Evolutionary conservation across 2,113 vertebrate species (phyloP), one percentile per base, ranked within the genome.

Genomic region (Pardalotus punctatus): DNA sequence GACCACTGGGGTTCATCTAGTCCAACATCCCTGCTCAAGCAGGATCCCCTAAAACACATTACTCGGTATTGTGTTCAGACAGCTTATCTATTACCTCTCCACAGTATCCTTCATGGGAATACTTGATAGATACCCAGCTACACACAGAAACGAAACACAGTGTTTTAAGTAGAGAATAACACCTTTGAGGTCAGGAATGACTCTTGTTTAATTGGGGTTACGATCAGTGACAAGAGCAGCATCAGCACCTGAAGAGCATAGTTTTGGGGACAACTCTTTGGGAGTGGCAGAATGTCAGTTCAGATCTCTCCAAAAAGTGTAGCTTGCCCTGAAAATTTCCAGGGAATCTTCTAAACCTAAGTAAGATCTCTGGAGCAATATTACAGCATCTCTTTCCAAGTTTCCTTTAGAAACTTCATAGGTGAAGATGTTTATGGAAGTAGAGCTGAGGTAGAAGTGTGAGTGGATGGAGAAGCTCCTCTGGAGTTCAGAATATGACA

Each of bases 41-140:
- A 1, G 42, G 28, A 12, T 70, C 35, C 18, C 35, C 35, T 20
- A 24, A 83, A 82, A 42, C 5, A 23, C 0, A 0, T 33, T 20
- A 36, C 5, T 36, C 1, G 0, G 22, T 8, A 50, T 9, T 33
- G 31, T 56, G 31, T 56, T 31, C 35, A 45, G 33, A 14, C 19
- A 56, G 40, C 27, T 56, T 42, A 48, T 33, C 27, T 43, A 10
- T 60, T 66, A 21, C 7, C 61, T 31, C 8, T 20, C 22, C 22
- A 12, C 25, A 38, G 29, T 66, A 29, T 28, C 21, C 35, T 62
- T 81, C 43, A 40, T 19, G 14, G 57, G 66, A 48, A 24, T 40
- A 70, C 47, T 0, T 67, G 23, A 15, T 36, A 48, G 11, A 4
- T 11, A 22, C 2, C 61, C 27, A 77, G 38, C 14, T 74, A 79